Conservation (phyloP, 1,140 invertebrate genomes). For the Trachelipus rathkii region DNA sequence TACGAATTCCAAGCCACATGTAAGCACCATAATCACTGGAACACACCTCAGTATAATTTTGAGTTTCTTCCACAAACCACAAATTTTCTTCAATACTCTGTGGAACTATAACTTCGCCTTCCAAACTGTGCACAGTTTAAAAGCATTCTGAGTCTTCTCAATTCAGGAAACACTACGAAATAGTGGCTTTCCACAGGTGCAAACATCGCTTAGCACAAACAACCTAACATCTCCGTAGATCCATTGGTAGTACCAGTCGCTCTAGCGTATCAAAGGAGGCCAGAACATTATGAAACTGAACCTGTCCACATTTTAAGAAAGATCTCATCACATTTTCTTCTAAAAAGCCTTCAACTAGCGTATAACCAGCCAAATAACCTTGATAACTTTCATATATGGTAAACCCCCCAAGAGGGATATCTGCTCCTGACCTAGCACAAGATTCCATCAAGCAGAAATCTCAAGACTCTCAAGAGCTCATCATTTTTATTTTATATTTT, state of each 20-base stretch:
- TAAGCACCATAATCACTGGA: conserved; percentile 33
- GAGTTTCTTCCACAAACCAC: conserved; percentile 17
- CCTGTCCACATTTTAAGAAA: conserved; percentile 23
- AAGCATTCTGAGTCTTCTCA: conserved; percentile 28
- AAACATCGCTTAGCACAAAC: conserved; percentile 11
- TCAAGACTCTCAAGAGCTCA: not conserved
- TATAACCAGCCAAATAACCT: conserved; percentile 27
- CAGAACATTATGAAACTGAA: not conserved
- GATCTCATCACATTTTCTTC: conserved; percentile 20
- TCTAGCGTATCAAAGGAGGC: conserved; percentile 24
- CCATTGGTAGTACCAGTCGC: conserved; percentile 31
- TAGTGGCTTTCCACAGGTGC: not conserved
- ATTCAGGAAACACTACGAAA: conserved; percentile 38
- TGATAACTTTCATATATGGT: conserved; percentile 32
- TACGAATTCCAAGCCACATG: conserved; percentile 32
- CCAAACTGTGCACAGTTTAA: conserved; percentile 31
- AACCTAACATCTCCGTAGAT: not conserved
- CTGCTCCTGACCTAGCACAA: conserved; percentile 38
- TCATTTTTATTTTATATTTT: conserved; percentile 20
- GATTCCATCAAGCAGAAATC: conserved; percentile 30
- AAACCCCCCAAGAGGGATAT: conserved; percentile 31
- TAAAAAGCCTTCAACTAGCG: conserved; percentile 23
- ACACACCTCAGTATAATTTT: conserved; percentile 14
- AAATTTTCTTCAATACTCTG: conserved; percentile 29
- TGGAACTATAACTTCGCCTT: conserved; percentile 31